Conservation (phyloP, 2,888 invertebrate genomes). For the Rhagonycha lutea region DNA sequence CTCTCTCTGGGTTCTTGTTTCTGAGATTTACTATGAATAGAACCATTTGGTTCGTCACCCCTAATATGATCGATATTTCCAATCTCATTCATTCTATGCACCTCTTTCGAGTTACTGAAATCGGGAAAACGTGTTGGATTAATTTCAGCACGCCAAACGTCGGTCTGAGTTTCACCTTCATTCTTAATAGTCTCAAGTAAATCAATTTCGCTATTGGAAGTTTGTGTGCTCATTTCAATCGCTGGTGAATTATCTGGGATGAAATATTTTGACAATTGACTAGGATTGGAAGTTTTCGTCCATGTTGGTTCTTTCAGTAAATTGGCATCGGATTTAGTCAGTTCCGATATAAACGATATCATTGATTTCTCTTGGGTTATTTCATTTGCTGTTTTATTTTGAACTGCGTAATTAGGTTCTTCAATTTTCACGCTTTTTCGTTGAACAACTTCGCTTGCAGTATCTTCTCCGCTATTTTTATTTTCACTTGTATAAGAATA, state of each 20-base stretch:
- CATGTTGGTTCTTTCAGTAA: not conserved
- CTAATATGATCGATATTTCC: not conserved
- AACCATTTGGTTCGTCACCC: not conserved
- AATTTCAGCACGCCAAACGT: not conserved
- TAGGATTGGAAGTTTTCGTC: not conserved
- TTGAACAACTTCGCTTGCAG: not conserved
- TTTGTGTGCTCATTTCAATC: not conserved
- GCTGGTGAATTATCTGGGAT: not conserved
- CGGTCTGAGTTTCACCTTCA: not conserved
- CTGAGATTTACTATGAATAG: not conserved
- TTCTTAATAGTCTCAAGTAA: not conserved
- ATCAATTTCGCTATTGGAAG: not conserved
- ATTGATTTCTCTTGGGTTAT: not conserved
- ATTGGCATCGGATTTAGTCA: not conserved
- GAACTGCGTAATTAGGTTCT: not conserved
- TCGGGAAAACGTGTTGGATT: not conserved
- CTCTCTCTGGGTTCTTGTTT: not conserved
- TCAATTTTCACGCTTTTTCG: slow-evolving; percentile 7
- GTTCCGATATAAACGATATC: not conserved
- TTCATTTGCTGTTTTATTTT: not conserved
- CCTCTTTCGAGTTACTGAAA: not conserved
- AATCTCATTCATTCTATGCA: not conserved
- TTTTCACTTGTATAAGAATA: not conserved
- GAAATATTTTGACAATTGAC: not conserved
- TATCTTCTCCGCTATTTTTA: not conserved